phyloP scores from a whole-genome alignment of 2,888 invertebrate genomes.

The Calliphora vomitoria region DNA sequence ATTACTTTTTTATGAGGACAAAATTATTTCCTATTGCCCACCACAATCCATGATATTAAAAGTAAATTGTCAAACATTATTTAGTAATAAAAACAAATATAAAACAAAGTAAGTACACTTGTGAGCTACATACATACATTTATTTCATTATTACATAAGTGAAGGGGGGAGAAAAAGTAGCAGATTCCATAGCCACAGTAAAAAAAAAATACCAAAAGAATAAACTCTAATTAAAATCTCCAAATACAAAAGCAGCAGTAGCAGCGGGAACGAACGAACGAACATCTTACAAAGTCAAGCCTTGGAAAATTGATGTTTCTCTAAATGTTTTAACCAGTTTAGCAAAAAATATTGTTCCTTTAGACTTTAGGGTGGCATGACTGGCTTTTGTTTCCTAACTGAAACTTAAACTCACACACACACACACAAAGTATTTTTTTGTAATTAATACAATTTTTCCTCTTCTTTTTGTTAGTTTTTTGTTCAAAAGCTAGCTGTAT shows the following conservation, averaged over 20 bases:
- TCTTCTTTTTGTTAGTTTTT: constrained; percentile 1
- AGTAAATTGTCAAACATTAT: constrained; percentile 61
- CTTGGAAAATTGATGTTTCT: constrained; percentile 61
- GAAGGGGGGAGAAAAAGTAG: not conserved
- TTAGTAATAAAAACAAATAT: constrained; percentile 33
- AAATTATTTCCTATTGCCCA: constrained; percentile 58
- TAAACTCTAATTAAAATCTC: constrained; percentile 65
- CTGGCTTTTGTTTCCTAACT: constrained; percentile 37
- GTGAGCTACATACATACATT: not conserved
- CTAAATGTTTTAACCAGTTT: constrained; percentile 54
- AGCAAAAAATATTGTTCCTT: constrained; percentile 1
- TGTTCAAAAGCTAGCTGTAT: constrained; percentile 15
- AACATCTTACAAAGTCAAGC: constrained; percentile 61
- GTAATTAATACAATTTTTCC: constrained; percentile 53
- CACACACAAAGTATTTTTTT: not conserved
- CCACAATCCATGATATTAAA: constrained; percentile 35
- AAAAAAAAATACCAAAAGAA: constrained; percentile 27
- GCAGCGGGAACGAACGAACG: not conserved
- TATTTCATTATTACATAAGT: not conserved
- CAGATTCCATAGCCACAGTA: not conserved
- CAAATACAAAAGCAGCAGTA: constrained; percentile 9
- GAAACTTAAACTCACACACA: constrained; percentile 14
- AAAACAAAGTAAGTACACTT: constrained; percentile 17
- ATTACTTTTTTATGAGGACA: constrained; percentile 49
- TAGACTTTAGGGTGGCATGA: not conserved